Conservation (phyloP, 2,113 vertebrate species). For the Otolemur garnettii region DNA sequence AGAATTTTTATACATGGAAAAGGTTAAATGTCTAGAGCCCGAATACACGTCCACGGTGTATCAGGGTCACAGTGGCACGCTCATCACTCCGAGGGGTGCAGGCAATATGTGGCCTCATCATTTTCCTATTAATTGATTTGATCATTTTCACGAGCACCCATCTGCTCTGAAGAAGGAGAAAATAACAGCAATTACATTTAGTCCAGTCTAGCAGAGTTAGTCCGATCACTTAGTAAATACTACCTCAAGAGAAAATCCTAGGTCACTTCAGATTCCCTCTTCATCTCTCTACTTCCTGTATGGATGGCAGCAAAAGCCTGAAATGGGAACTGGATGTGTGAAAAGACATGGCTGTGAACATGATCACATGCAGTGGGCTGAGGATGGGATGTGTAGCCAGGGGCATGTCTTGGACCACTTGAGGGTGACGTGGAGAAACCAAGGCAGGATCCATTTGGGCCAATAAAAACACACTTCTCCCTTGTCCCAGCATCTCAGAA, state of each 20-base stretch:
- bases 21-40: not conserved
- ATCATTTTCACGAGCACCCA: not conserved
- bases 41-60: not conserved
- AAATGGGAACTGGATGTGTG: not conserved
- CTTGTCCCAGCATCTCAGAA: not conserved
- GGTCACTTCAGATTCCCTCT: not conserved
- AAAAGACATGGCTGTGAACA: not conserved
- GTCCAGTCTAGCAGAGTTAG: not conserved
- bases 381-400: not conserved
- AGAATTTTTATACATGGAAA: not conserved
- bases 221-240: not conserved
- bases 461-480: not conserved
- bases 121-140: not conserved
- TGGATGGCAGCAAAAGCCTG: not conserved
- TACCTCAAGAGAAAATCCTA: not conserved
- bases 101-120: not conserved
- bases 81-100: no score
- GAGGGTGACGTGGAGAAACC: not conserved
- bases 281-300: not conserved
- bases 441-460: not conserved
- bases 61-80: not conserved
- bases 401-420: not conserved
- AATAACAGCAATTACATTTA: not conserved
- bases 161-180: not conserved
- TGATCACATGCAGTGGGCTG: not conserved